A percentile compares a stretch with the other conserved stretches of the same genome.
phyloP scores from a whole-genome alignment of 2,888 invertebrate genomes.

The Cosmia trapezina region DNA sequence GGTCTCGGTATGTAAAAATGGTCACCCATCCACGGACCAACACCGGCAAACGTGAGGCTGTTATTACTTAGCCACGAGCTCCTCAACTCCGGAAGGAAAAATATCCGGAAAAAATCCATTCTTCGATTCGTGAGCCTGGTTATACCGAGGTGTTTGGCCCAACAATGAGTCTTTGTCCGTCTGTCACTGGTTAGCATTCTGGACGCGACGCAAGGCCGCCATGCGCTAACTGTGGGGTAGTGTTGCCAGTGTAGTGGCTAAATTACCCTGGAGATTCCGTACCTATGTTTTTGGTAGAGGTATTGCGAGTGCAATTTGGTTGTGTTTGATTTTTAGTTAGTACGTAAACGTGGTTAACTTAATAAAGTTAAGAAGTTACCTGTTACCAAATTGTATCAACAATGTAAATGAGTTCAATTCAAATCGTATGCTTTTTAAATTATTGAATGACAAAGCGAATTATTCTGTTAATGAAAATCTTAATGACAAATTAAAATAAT shows the following conservation, averaged over 20 bases:
- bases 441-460: no score
- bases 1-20: no score
- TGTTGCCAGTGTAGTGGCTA: slow-evolving; percentile 43
- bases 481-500: no score
- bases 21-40: no score
- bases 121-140: slow-evolving; percentile 45
- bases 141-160: slow-evolving; percentile 67
- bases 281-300: background rate
- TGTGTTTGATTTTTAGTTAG: background rate
- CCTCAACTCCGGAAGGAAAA: background rate
- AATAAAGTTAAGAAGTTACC: background rate
- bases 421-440: no score
- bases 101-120: slow-evolving; percentile 16
- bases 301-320: background rate
- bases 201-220: slow-evolving; percentile 70
- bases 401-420: no score
- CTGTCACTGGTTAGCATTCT: slow-evolving; percentile 68
- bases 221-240: slow-evolving; percentile 58
- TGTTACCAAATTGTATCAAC: no score
- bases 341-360: background rate
- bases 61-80: no score
- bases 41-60: no score
- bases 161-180: slow-evolving; percentile 72
- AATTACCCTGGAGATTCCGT: slow-evolving; percentile 49
- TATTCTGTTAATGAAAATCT: no score